Percentiles rank a stretch among this genome's conserved stretches.
Conservation (phyloP, 2,797 vertebrate species). For the Myripristis murdjan region DNA sequence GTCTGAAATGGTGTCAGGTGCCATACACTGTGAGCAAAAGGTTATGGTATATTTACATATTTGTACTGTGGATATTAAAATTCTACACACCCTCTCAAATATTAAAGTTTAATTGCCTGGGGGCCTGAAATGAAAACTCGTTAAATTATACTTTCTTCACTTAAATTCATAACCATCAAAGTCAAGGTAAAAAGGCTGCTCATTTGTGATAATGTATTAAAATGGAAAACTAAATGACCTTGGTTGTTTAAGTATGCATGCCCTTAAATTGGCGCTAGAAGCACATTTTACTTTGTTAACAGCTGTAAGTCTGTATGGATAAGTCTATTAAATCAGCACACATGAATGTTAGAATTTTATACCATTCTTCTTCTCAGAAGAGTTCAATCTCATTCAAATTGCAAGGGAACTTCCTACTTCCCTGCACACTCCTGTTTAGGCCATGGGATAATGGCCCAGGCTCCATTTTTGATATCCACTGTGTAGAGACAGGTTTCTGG, state of each 20-base stretch:
- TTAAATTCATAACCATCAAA: neutral
- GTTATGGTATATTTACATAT: no score
- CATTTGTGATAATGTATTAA: neutral
- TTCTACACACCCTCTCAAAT: neutral
- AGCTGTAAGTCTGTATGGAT: no score
- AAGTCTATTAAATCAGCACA: no score
- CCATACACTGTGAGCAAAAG: no score
- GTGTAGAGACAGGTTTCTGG: neutral
- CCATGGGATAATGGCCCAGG: constrained; percentile 1
- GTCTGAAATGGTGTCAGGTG: no score
- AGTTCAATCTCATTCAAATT: no score
- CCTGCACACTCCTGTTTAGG: no score
- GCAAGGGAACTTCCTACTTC: no score
- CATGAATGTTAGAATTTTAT: no score
- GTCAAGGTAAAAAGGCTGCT: neutral
- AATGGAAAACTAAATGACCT: neutral
- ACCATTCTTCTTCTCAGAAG: no score
- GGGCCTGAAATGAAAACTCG: constrained; percentile 7
- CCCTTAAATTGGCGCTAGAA: constrained; percentile 1
- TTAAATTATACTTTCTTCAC: neutral
- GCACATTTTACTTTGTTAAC: no score
- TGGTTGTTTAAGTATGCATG: neutral
- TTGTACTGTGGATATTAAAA: no score
- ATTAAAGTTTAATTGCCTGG: neutral
- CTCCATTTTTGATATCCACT: constrained; percentile 13